Conservation (phyloP, 2,113 vertebrate genomes). For the Thermophis baileyi region DNA sequence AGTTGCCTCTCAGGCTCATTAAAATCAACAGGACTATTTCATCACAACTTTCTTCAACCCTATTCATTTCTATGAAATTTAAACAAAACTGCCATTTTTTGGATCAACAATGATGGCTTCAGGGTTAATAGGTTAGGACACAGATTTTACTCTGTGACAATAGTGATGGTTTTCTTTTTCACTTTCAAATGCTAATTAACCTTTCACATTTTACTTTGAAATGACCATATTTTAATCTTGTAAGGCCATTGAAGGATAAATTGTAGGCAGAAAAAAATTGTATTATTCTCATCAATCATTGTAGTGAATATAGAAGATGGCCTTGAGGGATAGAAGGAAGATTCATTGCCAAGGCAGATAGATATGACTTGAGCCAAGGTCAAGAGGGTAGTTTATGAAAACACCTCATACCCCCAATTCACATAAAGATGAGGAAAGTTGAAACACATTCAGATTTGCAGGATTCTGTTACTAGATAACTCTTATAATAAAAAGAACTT, state of each 20-base stretch:
- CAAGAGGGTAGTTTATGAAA: neutral
- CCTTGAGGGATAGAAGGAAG: neutral
- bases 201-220: neutral
- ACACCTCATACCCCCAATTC: neutral
- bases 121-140: neutral
- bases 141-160: neutral
- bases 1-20: neutral
- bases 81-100: neutral
- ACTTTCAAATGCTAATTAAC: constrained; percentile 1
- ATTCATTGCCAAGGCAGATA: neutral
- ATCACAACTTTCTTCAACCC: neutral
- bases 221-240: neutral
- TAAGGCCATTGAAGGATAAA: neutral
- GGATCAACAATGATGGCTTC: neutral
- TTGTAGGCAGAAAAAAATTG: neutral
- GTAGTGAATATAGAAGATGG: neutral
- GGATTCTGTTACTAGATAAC: neutral
- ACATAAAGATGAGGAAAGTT: neutral
- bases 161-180: neutral
- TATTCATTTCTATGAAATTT: neutral
- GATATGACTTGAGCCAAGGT: neutral
- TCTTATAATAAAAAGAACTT: neutral
- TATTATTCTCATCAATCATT: constrained; percentile 7
- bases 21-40: neutral
- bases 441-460: neutral